Base-by-base conservation (phyloP, 2,797 vertebrate species). In the Cottoperca gobio region DNA sequence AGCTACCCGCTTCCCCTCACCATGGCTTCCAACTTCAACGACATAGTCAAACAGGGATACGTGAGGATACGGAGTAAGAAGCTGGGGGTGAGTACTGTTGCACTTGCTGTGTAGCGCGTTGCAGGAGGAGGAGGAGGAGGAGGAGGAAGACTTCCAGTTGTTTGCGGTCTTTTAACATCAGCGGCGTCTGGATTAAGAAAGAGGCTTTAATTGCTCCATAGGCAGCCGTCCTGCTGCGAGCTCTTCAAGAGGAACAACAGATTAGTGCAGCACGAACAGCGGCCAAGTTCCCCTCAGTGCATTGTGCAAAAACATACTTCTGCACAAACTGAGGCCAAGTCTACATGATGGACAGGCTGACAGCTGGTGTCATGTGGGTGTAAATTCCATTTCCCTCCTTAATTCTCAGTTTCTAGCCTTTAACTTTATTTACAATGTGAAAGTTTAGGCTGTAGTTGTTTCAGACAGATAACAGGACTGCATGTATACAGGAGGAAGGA, bases 21-120 rank as follows among this genome's bases (percentile, higher is more conserved):
- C 92, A 98, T 99, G 98, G 97, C 98, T 95, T 98, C 97, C 93
- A 99, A 98, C 97, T 99, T 99, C 95, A 99, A 99, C 90, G 97
- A 98, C 89, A 97, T 99, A 91, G 97, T 99, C 88, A 99, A 99
- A 93, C 98, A 99, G 93, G 97, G 98, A 93, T 99, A 99, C 89
- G 98, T 99, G 94, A 96, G 96, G 90, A 97, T 99, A 93, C 96
- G 98, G 94, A 99, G 97, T 94, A 97, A 97, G 95, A 99, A 99
- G 92, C 96, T 99, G 88, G 97, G 97, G 98, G 98, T 98, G 94
- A 99, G 97, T 96, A 89, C 88, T 90, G 89, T 84, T 89, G 90
- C 90, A 93, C 91, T 91, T 91, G 90, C 78, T 87, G 85, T 70
- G 37, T 77, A 3, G 59, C 61, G 48, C 62, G 23, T 67, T 12